phyloP scores from a whole-genome alignment of 2,797 vertebrate species.

The Champsocephalus gunnari region DNA sequence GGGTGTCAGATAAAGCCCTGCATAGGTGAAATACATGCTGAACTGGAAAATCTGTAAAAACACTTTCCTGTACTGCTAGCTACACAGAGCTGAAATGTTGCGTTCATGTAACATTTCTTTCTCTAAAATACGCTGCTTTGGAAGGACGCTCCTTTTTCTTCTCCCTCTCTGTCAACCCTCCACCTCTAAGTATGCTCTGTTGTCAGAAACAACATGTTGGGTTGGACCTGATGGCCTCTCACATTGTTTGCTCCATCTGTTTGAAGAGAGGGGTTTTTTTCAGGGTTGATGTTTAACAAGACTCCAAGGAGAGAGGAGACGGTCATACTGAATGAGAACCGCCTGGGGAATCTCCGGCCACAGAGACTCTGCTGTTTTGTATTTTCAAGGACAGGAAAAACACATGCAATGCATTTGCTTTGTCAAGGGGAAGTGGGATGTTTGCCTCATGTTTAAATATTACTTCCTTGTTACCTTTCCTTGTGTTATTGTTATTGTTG shows the following conservation, averaged over 20 bases:
- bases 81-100: slow-evolving; percentile 5
- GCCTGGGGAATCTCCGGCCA: slow-evolving; percentile 23
- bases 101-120: slow-evolving; percentile 6
- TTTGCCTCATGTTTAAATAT: background rate
- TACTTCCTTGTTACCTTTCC: background rate
- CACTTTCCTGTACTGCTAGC: slow-evolving; percentile 1
- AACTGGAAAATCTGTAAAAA: slow-evolving; percentile 29
- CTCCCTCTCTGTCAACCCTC: slow-evolving; percentile 53
- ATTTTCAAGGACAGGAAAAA: slow-evolving; percentile 10
- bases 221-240: slow-evolving; percentile 64
- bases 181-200: slow-evolving; percentile 62
- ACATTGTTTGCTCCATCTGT: slow-evolving; percentile 69
- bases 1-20: slow-evolving; percentile 44
- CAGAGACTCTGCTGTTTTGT: background rate
- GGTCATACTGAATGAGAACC: slow-evolving; percentile 38
- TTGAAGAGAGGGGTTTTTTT: slow-evolving; percentile 47
- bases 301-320: slow-evolving; percentile 50
- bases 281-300: slow-evolving; percentile 69
- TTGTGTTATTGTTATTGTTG: background rate
- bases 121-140: slow-evolving; percentile 36
- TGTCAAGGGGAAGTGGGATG: background rate
- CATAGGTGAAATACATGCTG: slow-evolving; percentile 21
- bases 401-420: background rate
- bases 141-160: slow-evolving; percentile 56
- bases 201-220: slow-evolving; percentile 74